phyloP scores from a whole-genome alignment of 2,797 vertebrate species.

The Salarias fasciatus region DNA sequence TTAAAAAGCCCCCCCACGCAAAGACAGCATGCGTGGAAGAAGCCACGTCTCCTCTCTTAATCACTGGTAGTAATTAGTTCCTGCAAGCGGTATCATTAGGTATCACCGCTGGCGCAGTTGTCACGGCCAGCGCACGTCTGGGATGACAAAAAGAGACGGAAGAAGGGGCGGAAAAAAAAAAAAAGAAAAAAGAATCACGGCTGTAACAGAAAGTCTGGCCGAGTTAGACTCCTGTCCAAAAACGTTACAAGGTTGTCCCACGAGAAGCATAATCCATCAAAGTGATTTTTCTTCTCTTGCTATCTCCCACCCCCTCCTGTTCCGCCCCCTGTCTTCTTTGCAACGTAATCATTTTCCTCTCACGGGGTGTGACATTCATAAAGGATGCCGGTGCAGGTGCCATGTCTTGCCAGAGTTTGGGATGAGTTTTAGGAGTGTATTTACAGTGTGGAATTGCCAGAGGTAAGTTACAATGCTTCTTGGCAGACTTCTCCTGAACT shows the following conservation, averaged over 20 bases:
- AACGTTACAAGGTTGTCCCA: constrained; percentile 87
- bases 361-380: constrained; percentile 85
- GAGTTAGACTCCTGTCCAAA: constrained; percentile 81
- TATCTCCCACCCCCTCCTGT: constrained; percentile 50
- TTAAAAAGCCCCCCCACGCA: constrained; percentile 70
- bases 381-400: constrained; percentile 76
- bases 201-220: constrained; percentile 56
- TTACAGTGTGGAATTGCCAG: constrained; percentile 54
- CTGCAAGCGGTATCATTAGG: constrained; percentile 77
- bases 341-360: constrained; percentile 88
- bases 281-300: constrained; percentile 78
- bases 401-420: constrained; percentile 76
- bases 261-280: constrained; percentile 84
- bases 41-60: constrained; percentile 74
- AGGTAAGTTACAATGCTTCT: constrained; percentile 59
- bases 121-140: constrained; percentile 60
- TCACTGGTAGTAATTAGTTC: constrained; percentile 81
- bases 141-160: constrained; percentile 68
- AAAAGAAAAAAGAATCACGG: constrained; percentile 51
- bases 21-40: constrained; percentile 67
- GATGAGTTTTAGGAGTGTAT: constrained; percentile 69
- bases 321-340: constrained; percentile 78
- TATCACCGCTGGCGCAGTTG: constrained; percentile 63
- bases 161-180: constrained; percentile 3
- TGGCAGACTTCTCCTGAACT: constrained; percentile 37